phyloP scores from a whole-genome alignment of 2,797 vertebrate genomes.

The Siniperca scherzeri region DNA sequence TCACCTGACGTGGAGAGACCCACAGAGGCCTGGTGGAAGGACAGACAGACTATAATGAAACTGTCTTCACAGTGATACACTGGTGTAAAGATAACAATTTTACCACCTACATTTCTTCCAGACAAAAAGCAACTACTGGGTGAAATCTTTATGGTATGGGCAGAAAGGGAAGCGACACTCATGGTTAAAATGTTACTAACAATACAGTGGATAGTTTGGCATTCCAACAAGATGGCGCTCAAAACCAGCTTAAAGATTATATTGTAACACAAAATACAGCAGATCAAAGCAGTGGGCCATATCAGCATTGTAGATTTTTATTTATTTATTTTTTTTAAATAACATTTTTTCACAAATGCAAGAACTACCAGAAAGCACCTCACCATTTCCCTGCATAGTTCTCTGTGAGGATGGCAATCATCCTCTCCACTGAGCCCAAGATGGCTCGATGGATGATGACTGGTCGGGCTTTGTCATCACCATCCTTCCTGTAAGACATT shows the following conservation, averaged over 20 bases:
- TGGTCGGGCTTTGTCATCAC: conserved; percentile 91
- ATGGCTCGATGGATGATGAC: conserved; percentile 98
- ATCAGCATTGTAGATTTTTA: background rate
- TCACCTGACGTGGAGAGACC: conserved; percentile 94
- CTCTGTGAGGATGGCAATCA: conserved; percentile 97
- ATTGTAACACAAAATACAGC: background rate
- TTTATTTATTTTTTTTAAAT: background rate
- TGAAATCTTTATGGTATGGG: background rate
- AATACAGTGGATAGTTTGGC: background rate
- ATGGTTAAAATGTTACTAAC: background rate
- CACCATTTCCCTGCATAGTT: conserved; percentile 97
- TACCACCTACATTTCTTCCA: background rate
- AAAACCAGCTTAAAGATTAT: background rate
- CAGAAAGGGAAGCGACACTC: background rate
- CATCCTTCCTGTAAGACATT: conserved; percentile 82
- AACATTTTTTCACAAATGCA: background rate
- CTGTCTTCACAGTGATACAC: background rate
- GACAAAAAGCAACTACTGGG: background rate
- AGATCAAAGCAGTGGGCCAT: background rate
- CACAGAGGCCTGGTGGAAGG: conserved; percentile 92
- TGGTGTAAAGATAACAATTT: background rate
- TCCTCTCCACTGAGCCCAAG: conserved; percentile 95
- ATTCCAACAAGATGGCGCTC: background rate
- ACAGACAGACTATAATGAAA: conserved; percentile 23
- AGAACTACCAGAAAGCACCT: conserved; percentile 34